Conservation (phyloP, 2,888 invertebrate species). For the Hyposoter dolosus region DNA sequence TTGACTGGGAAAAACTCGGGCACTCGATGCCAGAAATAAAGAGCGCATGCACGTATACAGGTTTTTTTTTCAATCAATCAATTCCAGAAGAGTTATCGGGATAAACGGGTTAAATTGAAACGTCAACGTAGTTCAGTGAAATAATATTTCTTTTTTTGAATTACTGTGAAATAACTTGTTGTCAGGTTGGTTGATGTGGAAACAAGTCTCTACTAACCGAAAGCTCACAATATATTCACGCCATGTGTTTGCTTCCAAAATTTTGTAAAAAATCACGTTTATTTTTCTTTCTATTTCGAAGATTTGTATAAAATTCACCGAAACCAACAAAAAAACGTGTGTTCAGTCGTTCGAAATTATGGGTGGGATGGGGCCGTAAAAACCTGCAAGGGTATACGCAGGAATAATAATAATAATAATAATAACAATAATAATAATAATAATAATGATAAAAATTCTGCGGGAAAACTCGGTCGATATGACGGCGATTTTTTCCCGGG, state of each 20-base stretch:
- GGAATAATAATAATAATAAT: no score
- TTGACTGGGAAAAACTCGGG: conserved; percentile 12
- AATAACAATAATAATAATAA: no score
- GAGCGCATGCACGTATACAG: neutral
- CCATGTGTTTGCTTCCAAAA: neutral
- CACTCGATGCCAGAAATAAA: conserved; percentile 3
- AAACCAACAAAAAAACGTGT: neutral
- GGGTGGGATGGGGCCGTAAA: no score
- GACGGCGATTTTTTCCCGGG: no score
- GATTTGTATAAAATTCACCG: neutral
- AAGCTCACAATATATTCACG: neutral
- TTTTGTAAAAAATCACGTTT: neutral
- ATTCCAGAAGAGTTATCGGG: conserved; percentile 30
- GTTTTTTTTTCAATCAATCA: conserved; percentile 28
- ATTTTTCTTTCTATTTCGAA: neutral
- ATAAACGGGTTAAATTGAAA: conserved; percentile 15
- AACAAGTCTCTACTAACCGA: neutral
- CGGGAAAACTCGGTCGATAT: no score
- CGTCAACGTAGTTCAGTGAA: conserved; percentile 1
- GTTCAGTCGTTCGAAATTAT: no score
- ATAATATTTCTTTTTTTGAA: conserved; percentile 21
- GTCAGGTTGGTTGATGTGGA: neutral
- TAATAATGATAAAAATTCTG: no score
- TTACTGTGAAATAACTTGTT: neutral
- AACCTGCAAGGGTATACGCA: no score